Evolutionary conservation across 2,888 invertebrate species (phyloP).

Genomic region (Dryadula phaetusa): DNA sequence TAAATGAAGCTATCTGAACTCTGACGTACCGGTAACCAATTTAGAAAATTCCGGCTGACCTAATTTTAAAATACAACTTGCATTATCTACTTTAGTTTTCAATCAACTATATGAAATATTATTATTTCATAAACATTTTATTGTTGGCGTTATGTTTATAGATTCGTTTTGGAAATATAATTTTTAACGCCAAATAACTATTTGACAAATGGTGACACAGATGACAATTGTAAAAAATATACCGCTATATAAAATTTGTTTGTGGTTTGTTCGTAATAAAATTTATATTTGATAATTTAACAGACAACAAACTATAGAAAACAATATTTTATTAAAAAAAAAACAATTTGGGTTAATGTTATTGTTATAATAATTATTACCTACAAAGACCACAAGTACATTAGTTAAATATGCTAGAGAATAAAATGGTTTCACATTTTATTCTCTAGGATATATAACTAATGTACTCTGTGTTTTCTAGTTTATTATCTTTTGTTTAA

Average conservation of each 20-base stretch:
- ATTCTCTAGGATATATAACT: too few relatives aligned
- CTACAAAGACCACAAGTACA: too few relatives aligned
- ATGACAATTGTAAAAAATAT: slow-evolving; percentile 26
- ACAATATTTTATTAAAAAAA: background rate
- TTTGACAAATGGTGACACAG: slow-evolving; percentile 50
- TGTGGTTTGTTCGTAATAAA: slow-evolving; percentile 21
- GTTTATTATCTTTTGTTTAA: too few relatives aligned
- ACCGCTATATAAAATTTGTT: slow-evolving; percentile 21
- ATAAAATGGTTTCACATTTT: too few relatives aligned
- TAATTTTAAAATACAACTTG: slow-evolving; percentile 69
- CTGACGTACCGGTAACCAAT: slow-evolving; percentile 83
- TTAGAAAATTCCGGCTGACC: slow-evolving; percentile 63
- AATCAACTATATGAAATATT: slow-evolving; percentile 51
- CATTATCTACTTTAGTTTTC: slow-evolving; percentile 51
- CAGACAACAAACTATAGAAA: background rate
- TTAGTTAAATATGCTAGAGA: too few relatives aligned
- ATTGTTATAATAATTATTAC: background rate
- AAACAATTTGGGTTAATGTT: background rate
- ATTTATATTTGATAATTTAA: background rate
- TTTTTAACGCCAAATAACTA: slow-evolving; percentile 57
- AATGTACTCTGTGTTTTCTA: too few relatives aligned
- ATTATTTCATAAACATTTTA: slow-evolving; percentile 57
- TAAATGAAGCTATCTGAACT: slow-evolving; percentile 55
- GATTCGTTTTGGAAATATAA: slow-evolving; percentile 65
- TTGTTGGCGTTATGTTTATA: slow-evolving; percentile 64